Evolutionary conservation across 2,888 invertebrate genomes (phyloP).

Genomic region (Hetaerina titia): DNA sequence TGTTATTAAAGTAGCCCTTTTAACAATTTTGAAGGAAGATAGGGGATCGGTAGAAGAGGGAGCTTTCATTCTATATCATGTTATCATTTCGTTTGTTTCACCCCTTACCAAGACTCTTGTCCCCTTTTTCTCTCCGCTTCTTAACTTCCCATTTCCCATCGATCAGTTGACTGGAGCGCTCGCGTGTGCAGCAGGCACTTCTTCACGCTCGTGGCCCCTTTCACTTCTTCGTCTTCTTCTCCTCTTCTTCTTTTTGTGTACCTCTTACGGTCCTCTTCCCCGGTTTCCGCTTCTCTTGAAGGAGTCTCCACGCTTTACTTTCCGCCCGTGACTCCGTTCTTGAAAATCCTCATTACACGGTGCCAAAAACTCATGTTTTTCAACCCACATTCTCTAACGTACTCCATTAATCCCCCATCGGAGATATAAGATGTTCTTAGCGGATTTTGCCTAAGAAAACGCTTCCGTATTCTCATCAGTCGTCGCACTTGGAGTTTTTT

Average conservation of each 20-base stretch:
- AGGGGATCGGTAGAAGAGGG: not conserved
- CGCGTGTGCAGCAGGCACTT: conserved; percentile 48
- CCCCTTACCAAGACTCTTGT: not conserved
- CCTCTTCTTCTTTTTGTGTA: not conserved
- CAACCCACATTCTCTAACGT: not conserved
- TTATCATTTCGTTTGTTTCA: not conserved
- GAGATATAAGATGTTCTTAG: not conserved
- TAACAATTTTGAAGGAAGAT: not conserved
- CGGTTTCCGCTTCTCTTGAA: not conserved
- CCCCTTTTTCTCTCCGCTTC: not conserved
- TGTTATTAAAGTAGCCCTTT: not conserved
- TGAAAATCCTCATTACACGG: not conserved
- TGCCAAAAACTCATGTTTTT: not conserved
- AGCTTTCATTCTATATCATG: not conserved
- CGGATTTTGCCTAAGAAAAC: not conserved
- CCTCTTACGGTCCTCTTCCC: not conserved
- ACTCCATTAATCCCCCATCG: not conserved
- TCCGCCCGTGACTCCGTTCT: not conserved
- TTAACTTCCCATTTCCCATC: not conserved
- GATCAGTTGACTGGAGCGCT: conserved; percentile 34
- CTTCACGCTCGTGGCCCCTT: not conserved
- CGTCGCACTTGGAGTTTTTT: not conserved
- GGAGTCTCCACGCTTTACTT: not conserved
- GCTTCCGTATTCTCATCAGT: not conserved
- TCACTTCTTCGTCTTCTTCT: not conserved